Evolutionary conservation across 1,140 invertebrate genomes (phyloP).

Genomic region (Drosophila rhopaloa): DNA sequence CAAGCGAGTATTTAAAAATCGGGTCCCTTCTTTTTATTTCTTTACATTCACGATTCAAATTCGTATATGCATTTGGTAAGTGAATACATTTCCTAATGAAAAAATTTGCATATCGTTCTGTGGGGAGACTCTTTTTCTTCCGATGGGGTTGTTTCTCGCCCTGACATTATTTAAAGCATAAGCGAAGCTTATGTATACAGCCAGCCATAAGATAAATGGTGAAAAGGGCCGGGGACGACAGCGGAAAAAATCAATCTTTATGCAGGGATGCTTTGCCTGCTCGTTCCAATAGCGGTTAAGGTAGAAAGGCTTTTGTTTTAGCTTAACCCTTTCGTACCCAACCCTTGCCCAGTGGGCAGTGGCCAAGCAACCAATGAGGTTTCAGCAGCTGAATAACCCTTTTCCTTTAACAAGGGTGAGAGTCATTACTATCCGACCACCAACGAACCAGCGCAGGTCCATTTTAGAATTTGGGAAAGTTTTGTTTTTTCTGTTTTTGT

Average conservation of each 20-base stretch:
- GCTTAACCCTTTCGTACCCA: conserved; percentile 59
- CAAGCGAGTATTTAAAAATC: too few relatives aligned
- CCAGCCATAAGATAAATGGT: not conserved
- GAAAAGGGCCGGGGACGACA: not conserved
- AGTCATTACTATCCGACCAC: conserved; percentile 25
- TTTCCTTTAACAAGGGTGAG: conserved; percentile 42
- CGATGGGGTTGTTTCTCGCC: conserved; percentile 55
- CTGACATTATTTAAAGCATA: conserved; percentile 10
- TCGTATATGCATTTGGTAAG: conserved; percentile 1
- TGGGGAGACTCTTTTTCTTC: conserved; percentile 19
- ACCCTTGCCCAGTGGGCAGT: conserved; percentile 63
- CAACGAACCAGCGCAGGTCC: not conserved
- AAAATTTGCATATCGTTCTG: conserved; percentile 63
- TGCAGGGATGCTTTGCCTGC: conserved; percentile 19
- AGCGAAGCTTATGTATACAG: conserved; percentile 8
- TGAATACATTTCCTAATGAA: conserved; percentile 48
- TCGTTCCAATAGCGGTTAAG: not conserved
- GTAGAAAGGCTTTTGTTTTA: conserved; percentile 56
- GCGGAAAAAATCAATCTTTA: conserved; percentile 5
- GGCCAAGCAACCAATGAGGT: conserved; percentile 46
- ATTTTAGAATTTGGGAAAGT: conserved; percentile 19
- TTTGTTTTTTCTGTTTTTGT: conserved; percentile 23
- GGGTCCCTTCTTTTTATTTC: not conserved
- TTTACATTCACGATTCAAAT: not conserved
- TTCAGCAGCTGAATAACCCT: conserved; percentile 51